These are phyloP conservation scores for Astropecten irregularis DNA, from an alignment of 53 echinoderm and acorn worm genomes.

Conservation along the genomic window DNA sequence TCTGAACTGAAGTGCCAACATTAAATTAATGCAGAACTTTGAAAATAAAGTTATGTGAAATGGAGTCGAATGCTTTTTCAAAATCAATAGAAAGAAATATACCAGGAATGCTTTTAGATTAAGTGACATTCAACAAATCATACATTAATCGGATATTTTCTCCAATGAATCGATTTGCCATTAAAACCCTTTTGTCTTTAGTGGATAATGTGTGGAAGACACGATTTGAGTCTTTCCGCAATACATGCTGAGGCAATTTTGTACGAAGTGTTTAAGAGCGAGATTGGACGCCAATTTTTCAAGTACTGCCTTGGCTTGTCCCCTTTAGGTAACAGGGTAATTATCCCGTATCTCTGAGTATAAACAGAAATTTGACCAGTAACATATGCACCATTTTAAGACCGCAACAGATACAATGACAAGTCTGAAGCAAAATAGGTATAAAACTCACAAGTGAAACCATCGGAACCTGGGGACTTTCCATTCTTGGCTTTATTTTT, in stretches of 20 bases:
- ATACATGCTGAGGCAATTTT: conserved; percentile 24
- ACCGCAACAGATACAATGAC: conserved; percentile 5
- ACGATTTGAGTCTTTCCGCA: conserved; percentile 20
- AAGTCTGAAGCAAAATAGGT: background rate
- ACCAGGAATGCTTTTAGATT: background rate
- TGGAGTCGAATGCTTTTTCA: conserved; percentile 6
- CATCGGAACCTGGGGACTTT: background rate
- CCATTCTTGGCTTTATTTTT: background rate
- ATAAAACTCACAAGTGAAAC: background rate
- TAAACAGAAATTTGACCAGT: conserved; percentile 13
- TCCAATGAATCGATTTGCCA: conserved; percentile 3
- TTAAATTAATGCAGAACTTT: background rate
- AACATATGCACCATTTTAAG: conserved; percentile 44
- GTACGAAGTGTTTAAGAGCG: conserved; percentile 36
- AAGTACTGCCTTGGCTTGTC: conserved; percentile 34
- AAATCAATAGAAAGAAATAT: conserved; percentile 4
- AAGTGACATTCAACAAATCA: conserved; percentile 5
- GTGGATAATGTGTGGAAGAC: background rate
- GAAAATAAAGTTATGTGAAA: conserved; percentile 1
- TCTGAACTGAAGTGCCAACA: conserved; percentile 1
- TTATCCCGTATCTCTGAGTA: conserved; percentile 44
- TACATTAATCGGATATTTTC: background rate
- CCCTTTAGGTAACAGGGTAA: conserved; percentile 52
- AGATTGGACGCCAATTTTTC: conserved; percentile 62
- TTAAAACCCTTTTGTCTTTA: background rate